Evolutionary conservation across 2,888 invertebrate genomes (phyloP), one percentile per base, ranked within the genome.

Genomic region (Pantelozetes paolii): DNA sequence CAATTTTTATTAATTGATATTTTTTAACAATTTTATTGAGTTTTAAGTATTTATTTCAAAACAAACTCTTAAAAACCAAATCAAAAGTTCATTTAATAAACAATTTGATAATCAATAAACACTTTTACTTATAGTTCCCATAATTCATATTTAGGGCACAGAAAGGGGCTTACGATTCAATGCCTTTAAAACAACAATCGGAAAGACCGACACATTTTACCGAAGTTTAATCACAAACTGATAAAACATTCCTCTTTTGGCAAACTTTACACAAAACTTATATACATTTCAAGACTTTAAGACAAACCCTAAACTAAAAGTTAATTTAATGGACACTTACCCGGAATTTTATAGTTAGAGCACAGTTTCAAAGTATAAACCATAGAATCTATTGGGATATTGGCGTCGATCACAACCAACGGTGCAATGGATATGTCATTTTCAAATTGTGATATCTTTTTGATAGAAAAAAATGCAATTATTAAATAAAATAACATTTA

Each of bases 371-470:
- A 81, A 30, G 88, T 82, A 70, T 85, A 84, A 77, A 85, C 83
- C 80, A 94, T 88, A 0, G 92, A 87, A 28, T 86, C 83, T 59
- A 86, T 80, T 0, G 90, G 86, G 62, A 91, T 81, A 83, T 97
- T 97, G 11, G 90, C 92, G 82, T 97, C 97, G 72, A 95, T 82
- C 26, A 94, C 84, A 13, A 97, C 86, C 40, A 95, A 82, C 0
- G 91, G 89, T 0, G 91, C 86, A 13, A 83, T 81, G 77, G 84
- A 83, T 32, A 95, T 83, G 1, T 86, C 80, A 0, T 86, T 81
- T 74, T 87, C 85, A 79, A 89, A 85, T 72, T 84, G 83, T 74
- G 83, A 81, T n/a, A 92, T 85, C 87, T 89, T 81, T 54, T 54
- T 48, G 20, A n/a, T n/a, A 76, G 77, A 59, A 71, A 32, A 72